Evolutionary conservation across 2,888 invertebrate species (phyloP), one percentile per base, ranked within the genome.

Genomic region (Tenthredo notha): DNA sequence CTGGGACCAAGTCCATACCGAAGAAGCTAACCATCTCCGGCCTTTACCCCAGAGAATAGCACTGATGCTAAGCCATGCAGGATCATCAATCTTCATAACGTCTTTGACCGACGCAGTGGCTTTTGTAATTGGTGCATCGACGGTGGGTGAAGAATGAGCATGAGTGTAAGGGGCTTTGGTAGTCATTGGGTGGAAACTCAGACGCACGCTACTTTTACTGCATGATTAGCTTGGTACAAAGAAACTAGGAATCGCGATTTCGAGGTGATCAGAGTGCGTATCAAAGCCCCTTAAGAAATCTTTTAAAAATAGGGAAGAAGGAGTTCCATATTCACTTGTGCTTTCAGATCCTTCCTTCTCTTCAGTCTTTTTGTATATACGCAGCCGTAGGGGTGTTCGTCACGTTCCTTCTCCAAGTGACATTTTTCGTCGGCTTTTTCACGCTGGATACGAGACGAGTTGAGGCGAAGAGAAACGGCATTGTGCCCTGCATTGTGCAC

Each of bases 101-200:
- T 97, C 97, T 0, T 94, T 97, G 87, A 98, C 97, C 0, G 97
- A 98, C 92, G 96, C 97, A 80, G 95, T 97, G 43, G 97, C 97
- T 58, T 96, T 98, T 90, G 94, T 96, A 84, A 96, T 97, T 86
- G 97, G 97, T 61, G 96, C 97, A 47, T 96, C 96, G 25, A 97
- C 97, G 82, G 96, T 96, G 92, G 92, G 94, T 92, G 50, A 15
- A 70, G 40, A 83, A 40, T 74, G 80, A 10, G 84, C 15, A 21
- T 61, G 25, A 61, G 25, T 61, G 25, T 61, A 12, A 25, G 47
- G 47, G 47, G 47, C 47, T 47, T 47, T 47, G 47, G 47, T 47
- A 47, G 47, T 47, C 15, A n/a, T n/a, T n/a, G 47, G 12, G 15
- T 47, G 47, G 15, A 3, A 12, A 47, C 0, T 47, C 4, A 2